Evolutionary conservation across 2,113 vertebrate genomes (phyloP).

Genomic region (Vimba vimba): DNA sequence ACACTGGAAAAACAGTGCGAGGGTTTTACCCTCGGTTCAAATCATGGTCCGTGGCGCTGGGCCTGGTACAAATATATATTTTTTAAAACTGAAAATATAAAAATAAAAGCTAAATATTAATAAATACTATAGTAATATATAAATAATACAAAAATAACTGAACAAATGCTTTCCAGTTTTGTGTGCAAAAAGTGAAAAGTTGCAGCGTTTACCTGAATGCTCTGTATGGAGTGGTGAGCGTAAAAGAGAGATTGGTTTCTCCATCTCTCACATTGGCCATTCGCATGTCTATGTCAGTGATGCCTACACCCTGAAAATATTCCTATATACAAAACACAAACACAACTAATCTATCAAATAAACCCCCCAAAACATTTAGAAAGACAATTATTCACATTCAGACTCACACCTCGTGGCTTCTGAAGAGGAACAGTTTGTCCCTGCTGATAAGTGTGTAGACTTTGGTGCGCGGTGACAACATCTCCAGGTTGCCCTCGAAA

Average conservation of each 20-base stretch:
- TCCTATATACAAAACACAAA: conserved; percentile 68
- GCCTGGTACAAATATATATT: too few species aligned
- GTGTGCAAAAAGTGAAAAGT: not conserved
- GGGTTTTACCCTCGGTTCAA: too few species aligned
- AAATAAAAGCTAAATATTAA: not conserved
- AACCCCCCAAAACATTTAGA: not conserved
- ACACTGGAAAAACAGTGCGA: too few species aligned
- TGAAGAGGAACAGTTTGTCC: conserved; percentile 81
- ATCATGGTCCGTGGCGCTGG: too few species aligned
- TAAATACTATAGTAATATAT: too few species aligned
- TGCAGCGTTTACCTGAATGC: conserved; percentile 76
- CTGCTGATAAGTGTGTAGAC: conserved; percentile 72
- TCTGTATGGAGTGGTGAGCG: conserved; percentile 81
- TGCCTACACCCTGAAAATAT: conserved; percentile 75
- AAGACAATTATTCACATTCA: not conserved
- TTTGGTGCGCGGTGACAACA: conserved; percentile 79
- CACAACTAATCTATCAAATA: not conserved
- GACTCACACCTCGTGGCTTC: conserved; percentile 71
- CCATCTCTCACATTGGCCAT: conserved; percentile 79
- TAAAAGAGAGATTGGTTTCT: conserved; percentile 73
- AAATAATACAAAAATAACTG: not conserved
- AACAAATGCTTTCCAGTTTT: not conserved
- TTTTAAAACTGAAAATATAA: too few species aligned
- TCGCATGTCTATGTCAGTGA: conserved; percentile 83
- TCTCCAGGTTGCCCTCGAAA: conserved; percentile 77